Base-by-base conservation (phyloP, 2,888 invertebrate genomes). In the Eudasyphora cyanicolor region DNA sequence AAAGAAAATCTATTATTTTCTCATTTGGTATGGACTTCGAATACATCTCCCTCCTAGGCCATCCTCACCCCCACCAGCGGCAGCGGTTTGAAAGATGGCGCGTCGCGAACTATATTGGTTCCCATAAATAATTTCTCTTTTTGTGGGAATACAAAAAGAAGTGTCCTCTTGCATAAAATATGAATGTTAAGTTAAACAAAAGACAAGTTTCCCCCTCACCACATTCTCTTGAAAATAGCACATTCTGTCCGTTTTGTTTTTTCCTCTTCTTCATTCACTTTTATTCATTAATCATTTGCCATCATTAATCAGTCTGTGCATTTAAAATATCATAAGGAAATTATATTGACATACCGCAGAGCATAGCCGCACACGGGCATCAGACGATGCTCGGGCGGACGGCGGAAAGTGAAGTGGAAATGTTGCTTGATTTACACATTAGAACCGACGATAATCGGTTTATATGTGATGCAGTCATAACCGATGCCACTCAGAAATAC, bases 281-380 rank as follows among this genome's bases (percentile, higher is more conserved):
- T 57, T 71, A 21, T 77, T 80, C 83, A 84, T 84, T 84, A 84
- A 84, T 84, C 83, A 84, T 75, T 84, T 81, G 71, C 78, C 83
- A 78, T 80, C 83, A 84, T 84, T 80, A 84, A 84, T 80, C 78
- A 84, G 78, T 81, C 64, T 80, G 60, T 84, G 71, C 74, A 76
- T 75, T 78, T 64, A 71, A 78, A 64, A 70, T 67, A 64, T 74
- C 42, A 57, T n/a, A 62, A 62, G 51, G 49, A 38, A 29, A 67
- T 4, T 24, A 57, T 71, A 73, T 77, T 38, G 78, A 76, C 78
- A 78, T 77, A 80, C 83, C 80, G 12, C 79, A 79, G 73, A 42
- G 78, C 62, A 60, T 19, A 32, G 32, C 62, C 62, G 17, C 29
- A 62, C 6, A 4, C 51, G 8, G 51, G 24, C 21, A 51, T 21